Evolutionary conservation across 2,113 vertebrate species (phyloP).

Genomic region (Bombycilla garrulus): DNA sequence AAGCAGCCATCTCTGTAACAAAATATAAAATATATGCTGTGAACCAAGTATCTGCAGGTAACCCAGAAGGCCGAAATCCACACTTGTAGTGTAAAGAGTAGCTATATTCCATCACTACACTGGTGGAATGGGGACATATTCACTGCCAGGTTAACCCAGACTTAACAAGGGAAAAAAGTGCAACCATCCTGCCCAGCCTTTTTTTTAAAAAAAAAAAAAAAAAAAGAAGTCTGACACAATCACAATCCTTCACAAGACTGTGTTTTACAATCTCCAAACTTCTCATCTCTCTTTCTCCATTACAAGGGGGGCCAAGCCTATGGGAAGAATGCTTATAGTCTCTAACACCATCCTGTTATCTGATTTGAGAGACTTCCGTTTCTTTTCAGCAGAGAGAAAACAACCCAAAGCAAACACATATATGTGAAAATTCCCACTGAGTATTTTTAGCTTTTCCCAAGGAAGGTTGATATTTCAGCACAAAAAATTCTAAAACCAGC

Average conservation of each 20-base stretch:
- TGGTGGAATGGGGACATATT: not conserved
- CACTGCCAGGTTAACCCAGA: not conserved
- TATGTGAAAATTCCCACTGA: not conserved
- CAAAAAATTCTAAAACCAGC: not conserved
- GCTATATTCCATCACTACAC: not conserved
- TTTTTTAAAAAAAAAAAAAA: no score
- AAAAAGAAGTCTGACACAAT: accelerated
- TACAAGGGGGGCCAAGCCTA: not conserved
- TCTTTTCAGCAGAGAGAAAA: not conserved
- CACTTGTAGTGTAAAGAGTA: not conserved
- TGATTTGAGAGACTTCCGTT: not conserved
- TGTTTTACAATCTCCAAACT: not conserved
- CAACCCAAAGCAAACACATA: not conserved
- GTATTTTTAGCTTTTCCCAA: not conserved
- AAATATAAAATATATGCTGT: not conserved
- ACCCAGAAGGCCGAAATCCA: not conserved
- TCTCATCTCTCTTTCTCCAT: not conserved
- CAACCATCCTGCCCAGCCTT: no score
- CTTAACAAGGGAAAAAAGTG: not conserved
- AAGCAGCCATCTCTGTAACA: not conserved
- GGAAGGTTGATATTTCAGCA: not conserved
- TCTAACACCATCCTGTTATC: not conserved
- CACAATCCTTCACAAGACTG: not conserved
- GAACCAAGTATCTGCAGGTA: not conserved
- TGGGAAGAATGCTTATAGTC: not conserved